Conservation (phyloP, 30 jellyfish, hydroid and myxozoan genomes). For the Turritopsis dohrnii region DNA sequence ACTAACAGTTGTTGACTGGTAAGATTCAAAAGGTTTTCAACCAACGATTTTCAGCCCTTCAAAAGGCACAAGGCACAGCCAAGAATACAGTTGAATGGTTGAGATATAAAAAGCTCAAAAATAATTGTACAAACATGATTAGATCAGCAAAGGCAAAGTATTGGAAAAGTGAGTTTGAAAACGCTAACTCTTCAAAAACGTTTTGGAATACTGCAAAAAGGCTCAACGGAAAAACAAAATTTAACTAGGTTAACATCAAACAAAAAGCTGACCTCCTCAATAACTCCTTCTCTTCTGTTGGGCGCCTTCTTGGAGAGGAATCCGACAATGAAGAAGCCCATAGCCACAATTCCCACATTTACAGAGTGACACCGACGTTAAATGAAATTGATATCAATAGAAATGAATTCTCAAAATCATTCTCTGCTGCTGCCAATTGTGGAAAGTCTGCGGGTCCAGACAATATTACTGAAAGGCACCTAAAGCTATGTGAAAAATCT, state of each 20-base stretch:
- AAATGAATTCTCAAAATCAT: slow-evolving; percentile 15
- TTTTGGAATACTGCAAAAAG: slow-evolving; percentile 38
- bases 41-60: no score
- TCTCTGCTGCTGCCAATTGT: not conserved
- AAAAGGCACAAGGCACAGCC: no score
- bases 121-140: not conserved
- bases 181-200: slow-evolving; percentile 11
- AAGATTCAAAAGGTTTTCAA: not conserved
- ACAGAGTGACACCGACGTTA: slow-evolving; percentile 37
- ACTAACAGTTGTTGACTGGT: not conserved
- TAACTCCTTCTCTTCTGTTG: slow-evolving; percentile 30
- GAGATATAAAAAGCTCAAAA: not conserved
- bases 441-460: not conserved
- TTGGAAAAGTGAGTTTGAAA: slow-evolving; percentile 35
- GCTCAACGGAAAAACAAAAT: no score
- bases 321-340: slow-evolving; percentile 26
- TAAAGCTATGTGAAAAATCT: not conserved
- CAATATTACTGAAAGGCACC: not conserved
- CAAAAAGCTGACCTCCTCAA: slow-evolving; percentile 21
- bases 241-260: slow-evolving; percentile 28
- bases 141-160: slow-evolving; percentile 14
- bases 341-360: slow-evolving; percentile 22
- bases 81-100: no score
- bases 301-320: slow-evolving; percentile 21
- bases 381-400: slow-evolving; percentile 5